Evolutionary conservation across 2,113 vertebrate genomes (phyloP), one percentile per base, ranked within the genome.

Genomic region (Potamarius usumacintae): DNA sequence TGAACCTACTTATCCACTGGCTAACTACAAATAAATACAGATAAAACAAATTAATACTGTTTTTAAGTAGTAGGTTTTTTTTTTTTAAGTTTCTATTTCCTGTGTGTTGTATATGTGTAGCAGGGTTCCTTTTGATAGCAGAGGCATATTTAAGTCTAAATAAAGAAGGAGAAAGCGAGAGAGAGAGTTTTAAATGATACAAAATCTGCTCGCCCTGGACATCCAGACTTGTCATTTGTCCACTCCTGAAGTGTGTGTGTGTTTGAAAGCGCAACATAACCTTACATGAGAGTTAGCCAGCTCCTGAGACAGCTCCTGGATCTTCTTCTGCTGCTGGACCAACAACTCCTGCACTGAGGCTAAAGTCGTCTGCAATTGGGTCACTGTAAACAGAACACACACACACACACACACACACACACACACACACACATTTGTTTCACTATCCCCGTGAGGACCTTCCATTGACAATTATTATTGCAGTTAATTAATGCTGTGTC

Each of bases 301-400:
- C 53, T 99, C 97, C 55, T 97, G 97, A n/a, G 96, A 95, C 30
- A 99, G 96, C 86, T 99, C 97, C 91, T 99, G 97, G 89, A 99
- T 97, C 90, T 95, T 97, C 95, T 97, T 97, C 89, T 99, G 98
- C 89, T 99, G 98, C 90, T 99, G 97, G 58, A 96, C 90, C 85
- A 99, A 95, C 87, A 99, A 95, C 80, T 99, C 98, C 92, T 99
- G 98, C 84, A 99, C 95, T 0, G 97, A 95, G 72, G 95, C 94
- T 92, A 99, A 93, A 5, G 97, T 99, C 89, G 96, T 95, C 94
- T 99, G 98, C 60, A 99, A 92, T 93, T 99, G 98, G 85, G 95
- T 96, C 88, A 99, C 98, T 99, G 92, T 9, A 88, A 34, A 86
- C 89, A 93, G 71, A 89, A 89, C 89, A 92, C 92, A 87, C 85